Base-by-base conservation (phyloP, 2,797 vertebrate genomes). In the Pempheris klunzingeri region DNA sequence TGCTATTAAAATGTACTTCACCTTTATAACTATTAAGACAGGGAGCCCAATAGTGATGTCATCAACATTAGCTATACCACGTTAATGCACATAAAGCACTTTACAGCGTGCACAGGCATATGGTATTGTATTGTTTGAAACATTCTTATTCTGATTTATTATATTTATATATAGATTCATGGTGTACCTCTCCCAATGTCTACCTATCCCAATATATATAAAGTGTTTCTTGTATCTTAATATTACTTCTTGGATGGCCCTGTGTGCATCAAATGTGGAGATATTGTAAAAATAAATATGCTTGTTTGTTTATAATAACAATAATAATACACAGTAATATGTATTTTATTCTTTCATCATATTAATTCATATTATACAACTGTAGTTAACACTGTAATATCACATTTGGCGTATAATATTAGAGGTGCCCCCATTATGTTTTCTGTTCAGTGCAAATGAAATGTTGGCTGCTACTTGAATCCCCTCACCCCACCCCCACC, bases 401-500 rank as follows among this genome's bases (percentile, higher is more conserved):
- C 4, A 46, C 24, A 14, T 32, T 1, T 13, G 2, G 14, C 15
- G 1, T 41, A 7, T 24, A 39, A 30, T 36, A 28, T 46, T 6
- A 41, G 13, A 34, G 18, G 12, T 24, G 2, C 28, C 13, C 57
- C 15, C 4, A 6, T 1, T 62, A 22, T 64, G n/a, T 41, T 39
- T 43, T 63, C 39, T 66, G 8, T 63, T 54, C n/a, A 46, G 72
- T 57, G 70, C 47, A 67, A 80, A 88, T 79, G 24, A 7, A 24
- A 71, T 79, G 55, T 50, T 70, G 57, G 26, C 18, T 49, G 1
- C 11, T 32, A 10, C 70, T 53, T 2, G 39, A 67, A 46, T 32
- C 28, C 69, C 68, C 43, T 28, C 24, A 41, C 80, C 84, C 84
- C 64, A 62, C 83, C 86, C 88, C 83, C 81, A 80, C 65, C 28